Evolutionary conservation across 2,797 vertebrate genomes (phyloP).

Genomic region (Betta splendens): DNA sequence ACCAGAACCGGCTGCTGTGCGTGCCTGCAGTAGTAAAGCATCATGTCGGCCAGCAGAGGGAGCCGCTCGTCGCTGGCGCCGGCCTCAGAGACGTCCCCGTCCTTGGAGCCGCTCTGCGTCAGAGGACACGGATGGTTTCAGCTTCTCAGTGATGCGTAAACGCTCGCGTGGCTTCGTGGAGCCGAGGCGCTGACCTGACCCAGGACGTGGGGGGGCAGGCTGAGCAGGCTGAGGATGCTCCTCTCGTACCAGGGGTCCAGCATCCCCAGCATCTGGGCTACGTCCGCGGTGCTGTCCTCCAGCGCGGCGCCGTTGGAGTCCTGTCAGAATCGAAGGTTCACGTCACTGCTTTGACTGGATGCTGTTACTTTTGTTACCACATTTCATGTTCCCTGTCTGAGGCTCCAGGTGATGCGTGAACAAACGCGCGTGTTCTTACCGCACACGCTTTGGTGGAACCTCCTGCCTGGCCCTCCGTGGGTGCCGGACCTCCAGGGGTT

Average conservation of each 20-base stretch:
- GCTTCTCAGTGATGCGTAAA: too few species aligned
- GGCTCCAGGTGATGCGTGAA: too few species aligned
- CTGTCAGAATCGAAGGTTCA: constrained; percentile 31
- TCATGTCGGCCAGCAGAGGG: constrained; percentile 92
- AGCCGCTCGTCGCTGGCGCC: constrained; percentile 67
- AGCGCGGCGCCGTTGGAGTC: constrained; percentile 19
- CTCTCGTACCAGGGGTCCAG: constrained; percentile 97
- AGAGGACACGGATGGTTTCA: not conserved
- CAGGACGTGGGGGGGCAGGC: constrained; percentile 87
- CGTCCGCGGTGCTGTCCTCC: constrained; percentile 86
- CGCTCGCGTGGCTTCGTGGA: too few species aligned
- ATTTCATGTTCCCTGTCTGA: too few species aligned
- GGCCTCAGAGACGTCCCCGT: constrained; percentile 63
- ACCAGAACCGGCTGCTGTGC: constrained; percentile 87
- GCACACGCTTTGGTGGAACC: constrained; percentile 45
- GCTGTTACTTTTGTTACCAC: too few species aligned
- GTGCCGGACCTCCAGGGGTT: constrained; percentile 29
- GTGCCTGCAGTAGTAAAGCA: constrained; percentile 94
- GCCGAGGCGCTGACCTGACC: too few species aligned
- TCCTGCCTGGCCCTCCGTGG: constrained; percentile 20
- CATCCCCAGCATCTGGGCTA: constrained; percentile 90
- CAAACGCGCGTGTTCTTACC: constrained; percentile 61
- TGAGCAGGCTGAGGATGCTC: constrained; percentile 90
- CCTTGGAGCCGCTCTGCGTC: constrained; percentile 79
- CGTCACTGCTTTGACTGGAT: too few species aligned